phyloP scores from a whole-genome alignment of 2,888 invertebrate genomes.

The Scotopteryx bipunctaria region DNA sequence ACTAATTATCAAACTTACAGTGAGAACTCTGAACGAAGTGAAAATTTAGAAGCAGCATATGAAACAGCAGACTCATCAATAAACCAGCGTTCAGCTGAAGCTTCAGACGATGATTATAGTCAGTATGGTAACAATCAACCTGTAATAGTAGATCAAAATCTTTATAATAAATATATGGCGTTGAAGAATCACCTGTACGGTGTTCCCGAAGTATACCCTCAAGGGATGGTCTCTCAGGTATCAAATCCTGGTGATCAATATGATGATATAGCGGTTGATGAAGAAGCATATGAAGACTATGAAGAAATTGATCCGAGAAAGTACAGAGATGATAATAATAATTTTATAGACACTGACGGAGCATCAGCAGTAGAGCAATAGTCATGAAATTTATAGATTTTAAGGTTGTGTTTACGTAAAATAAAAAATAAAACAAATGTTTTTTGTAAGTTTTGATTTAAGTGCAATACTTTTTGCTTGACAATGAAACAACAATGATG shows the following conservation, averaged over 20 bases:
- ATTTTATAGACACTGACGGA: conserved; percentile 57
- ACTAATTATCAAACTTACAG: conserved; percentile 9
- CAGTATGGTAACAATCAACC: conserved; percentile 25
- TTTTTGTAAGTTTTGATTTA: no score
- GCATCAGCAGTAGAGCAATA: conserved; percentile 52
- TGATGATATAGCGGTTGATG: conserved; percentile 48
- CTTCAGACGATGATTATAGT: conserved; percentile 16
- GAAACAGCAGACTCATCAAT: conserved; percentile 2
- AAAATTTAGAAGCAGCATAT: conserved; percentile 18
- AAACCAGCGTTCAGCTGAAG: conserved; percentile 8
- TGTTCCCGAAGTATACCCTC: conserved; percentile 51
- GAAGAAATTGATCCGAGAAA: conserved; percentile 46
- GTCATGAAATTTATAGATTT: no score
- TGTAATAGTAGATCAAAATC: conserved; percentile 39
- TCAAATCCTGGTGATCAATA: conserved; percentile 40
- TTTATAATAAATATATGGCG: conserved; percentile 51
- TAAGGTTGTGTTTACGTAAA: no score
- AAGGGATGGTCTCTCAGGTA: conserved; percentile 38
- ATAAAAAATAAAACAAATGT: no score
- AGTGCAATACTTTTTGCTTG: no score
- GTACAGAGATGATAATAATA: conserved; percentile 59
- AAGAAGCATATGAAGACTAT: conserved; percentile 57
- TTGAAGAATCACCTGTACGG: conserved; percentile 52
- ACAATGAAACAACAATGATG: no score
- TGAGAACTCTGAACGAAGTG: conserved; percentile 5